phyloP scores from a whole-genome alignment of 2,797 vertebrate genomes.

The Anas bernieri region DNA sequence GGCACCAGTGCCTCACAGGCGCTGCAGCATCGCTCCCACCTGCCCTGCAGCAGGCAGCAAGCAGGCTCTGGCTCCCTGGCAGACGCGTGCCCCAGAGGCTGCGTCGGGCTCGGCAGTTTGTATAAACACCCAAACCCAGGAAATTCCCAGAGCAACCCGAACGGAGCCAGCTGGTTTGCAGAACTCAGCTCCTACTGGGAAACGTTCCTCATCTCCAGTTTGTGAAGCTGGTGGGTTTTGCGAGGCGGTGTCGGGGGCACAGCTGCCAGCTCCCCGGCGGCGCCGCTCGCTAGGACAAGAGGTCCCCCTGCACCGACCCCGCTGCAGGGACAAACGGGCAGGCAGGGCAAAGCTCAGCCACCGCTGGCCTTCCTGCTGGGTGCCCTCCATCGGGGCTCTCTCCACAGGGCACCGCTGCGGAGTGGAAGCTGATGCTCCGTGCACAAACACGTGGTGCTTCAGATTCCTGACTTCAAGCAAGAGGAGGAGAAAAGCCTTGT shows the following conservation, averaged over 20 bases:
- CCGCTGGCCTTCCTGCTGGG: not conserved
- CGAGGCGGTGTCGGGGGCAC: not conserved
- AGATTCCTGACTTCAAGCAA: not conserved
- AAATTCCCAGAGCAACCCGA: slow-evolving; percentile 35
- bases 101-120: not conserved
- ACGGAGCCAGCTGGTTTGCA: not conserved
- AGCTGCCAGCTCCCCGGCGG: accelerated
- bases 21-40: not conserved
- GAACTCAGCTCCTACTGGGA: not conserved
- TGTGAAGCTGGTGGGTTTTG: not conserved
- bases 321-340: not conserved
- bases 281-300: not conserved
- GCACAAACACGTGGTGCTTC: accelerated
- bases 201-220: not conserved
- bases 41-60: accelerated
- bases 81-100: accelerated
- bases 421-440: not conserved
- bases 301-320: not conserved
- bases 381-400: not conserved
- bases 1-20: not conserved
- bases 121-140: not conserved
- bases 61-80: accelerated
- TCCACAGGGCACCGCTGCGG: not conserved
- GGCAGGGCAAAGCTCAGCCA: not conserved
- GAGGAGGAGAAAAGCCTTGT: not conserved